Conservation (phyloP, 1,140 invertebrate genomes). For the Pristionchus pacificus region DNA sequence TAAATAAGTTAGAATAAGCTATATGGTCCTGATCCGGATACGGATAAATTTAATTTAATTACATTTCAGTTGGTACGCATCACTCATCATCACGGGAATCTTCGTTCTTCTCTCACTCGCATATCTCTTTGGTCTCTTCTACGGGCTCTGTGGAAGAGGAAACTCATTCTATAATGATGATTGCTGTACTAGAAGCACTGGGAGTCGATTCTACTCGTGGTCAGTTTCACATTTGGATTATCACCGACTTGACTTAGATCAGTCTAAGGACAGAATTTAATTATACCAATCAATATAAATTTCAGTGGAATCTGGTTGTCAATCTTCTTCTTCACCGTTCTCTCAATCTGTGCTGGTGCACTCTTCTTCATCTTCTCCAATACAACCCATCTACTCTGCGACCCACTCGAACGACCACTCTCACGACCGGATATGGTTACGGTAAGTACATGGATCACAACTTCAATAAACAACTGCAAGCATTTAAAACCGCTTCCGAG, state of each 20-base stretch:
- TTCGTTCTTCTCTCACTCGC: slow-evolving; percentile 47
- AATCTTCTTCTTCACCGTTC: slow-evolving; percentile 38
- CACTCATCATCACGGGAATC: slow-evolving; percentile 47
- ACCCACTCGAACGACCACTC: slow-evolving; percentile 50
- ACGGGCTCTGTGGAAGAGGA: slow-evolving; percentile 52
- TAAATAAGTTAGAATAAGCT: too few species aligned
- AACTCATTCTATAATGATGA: slow-evolving; percentile 55
- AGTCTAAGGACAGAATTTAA: slow-evolving; percentile 3
- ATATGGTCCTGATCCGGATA: too few species aligned
- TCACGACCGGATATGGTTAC: slow-evolving; percentile 45
- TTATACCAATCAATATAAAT: too few species aligned
- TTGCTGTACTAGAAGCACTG: slow-evolving; percentile 53
- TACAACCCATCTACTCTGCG: slow-evolving; percentile 44
- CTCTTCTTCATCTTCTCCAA: slow-evolving; percentile 50
- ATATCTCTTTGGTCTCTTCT: slow-evolving; percentile 53
- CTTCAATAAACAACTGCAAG: too few species aligned
- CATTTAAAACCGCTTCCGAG: too few species aligned
- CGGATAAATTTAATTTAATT: too few species aligned
- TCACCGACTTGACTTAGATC: background rate
- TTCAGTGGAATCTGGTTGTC: slow-evolving; percentile 54
- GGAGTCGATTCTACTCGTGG: slow-evolving; percentile 50
- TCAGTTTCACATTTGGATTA: slow-evolving; percentile 14
- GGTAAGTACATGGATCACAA: slow-evolving; percentile 35
- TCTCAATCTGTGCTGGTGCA: slow-evolving; percentile 39
- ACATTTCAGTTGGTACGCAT: slow-evolving; percentile 45